Evolutionary conservation across 1,140 invertebrate genomes (phyloP).

Genomic region (Ceratitis capitata): DNA sequence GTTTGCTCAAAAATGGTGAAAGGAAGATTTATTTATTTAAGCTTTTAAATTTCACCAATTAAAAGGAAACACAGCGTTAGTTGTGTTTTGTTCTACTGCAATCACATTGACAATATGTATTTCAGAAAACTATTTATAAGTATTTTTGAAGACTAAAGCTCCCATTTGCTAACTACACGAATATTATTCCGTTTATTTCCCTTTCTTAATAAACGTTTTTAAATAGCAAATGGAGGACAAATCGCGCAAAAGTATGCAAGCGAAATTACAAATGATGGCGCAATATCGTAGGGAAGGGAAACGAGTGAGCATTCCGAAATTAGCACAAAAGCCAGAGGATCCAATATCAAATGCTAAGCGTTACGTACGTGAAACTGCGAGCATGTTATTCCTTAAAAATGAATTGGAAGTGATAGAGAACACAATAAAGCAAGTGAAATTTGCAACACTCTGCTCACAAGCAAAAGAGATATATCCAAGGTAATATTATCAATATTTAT

Average conservation of each 20-base stretch:
- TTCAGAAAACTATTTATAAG: too few relatives aligned
- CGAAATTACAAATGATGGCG: conserved; percentile 52
- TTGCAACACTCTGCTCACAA: conserved; percentile 56
- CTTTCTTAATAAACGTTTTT: too few relatives aligned
- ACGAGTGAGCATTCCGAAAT: background rate
- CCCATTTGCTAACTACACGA: too few relatives aligned
- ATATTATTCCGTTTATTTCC: too few relatives aligned
- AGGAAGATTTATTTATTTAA: too few relatives aligned
- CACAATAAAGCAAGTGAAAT: conserved; percentile 58
- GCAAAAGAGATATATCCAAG: conserved; percentile 60
- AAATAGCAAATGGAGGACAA: conserved; percentile 44
- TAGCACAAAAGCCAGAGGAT: conserved; percentile 6
- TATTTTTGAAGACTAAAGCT: too few relatives aligned
- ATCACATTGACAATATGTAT: too few relatives aligned
- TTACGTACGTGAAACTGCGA: conserved; percentile 58
- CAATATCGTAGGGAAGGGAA: conserved; percentile 43
- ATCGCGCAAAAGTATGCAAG: conserved; percentile 51
- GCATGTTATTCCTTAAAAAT: conserved; percentile 56
- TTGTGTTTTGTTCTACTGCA: too few relatives aligned
- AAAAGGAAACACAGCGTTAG: too few relatives aligned
- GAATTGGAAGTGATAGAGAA: conserved; percentile 55
- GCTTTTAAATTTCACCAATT: too few relatives aligned
- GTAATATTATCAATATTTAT: conserved; percentile 42
- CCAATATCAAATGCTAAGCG: conserved; percentile 46
- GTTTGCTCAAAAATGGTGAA: too few relatives aligned